phyloP scores from a whole-genome alignment of 2,888 invertebrate genomes.

The Tromatobia lineatoria region DNA sequence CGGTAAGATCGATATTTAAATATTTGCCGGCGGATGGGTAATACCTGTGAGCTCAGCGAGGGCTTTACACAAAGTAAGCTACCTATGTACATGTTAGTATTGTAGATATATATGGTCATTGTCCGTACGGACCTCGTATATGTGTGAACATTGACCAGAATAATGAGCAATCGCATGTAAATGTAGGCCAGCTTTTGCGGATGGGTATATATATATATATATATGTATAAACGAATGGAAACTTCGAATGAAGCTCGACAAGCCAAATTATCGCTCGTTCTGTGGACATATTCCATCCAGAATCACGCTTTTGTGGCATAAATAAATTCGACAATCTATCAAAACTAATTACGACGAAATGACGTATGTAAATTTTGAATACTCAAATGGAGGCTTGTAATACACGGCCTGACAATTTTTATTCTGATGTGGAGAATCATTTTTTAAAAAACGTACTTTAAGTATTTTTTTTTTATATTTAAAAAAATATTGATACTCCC shows the following conservation, averaged over 20 bases:
- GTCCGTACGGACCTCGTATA: not conserved
- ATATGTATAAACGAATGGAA: not conserved
- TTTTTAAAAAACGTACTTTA: too few species aligned
- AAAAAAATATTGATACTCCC: too few species aligned
- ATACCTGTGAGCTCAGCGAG: constrained; percentile 5
- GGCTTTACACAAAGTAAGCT: not conserved
- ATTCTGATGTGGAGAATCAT: not conserved
- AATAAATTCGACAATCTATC: not conserved
- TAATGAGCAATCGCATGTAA: constrained; percentile 6
- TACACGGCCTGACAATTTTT: not conserved
- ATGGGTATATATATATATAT: not conserved
- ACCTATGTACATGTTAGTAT: too few species aligned
- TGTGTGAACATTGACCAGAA: constrained; percentile 11
- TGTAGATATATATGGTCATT: not conserved
- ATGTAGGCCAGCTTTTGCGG: constrained; percentile 19
- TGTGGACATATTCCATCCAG: not conserved
- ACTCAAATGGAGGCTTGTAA: not conserved
- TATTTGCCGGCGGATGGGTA: constrained; percentile 32
- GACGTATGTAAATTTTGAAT: not conserved
- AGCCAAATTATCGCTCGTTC: not conserved
- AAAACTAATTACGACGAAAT: not conserved
- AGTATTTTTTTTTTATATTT: too few species aligned
- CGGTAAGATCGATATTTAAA: constrained; percentile 42
- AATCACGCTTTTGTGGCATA: not conserved
- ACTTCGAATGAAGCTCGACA: not conserved